Base-by-base conservation (phyloP, 2,113 vertebrate species). In the Anarhynchus alexandrinus region DNA sequence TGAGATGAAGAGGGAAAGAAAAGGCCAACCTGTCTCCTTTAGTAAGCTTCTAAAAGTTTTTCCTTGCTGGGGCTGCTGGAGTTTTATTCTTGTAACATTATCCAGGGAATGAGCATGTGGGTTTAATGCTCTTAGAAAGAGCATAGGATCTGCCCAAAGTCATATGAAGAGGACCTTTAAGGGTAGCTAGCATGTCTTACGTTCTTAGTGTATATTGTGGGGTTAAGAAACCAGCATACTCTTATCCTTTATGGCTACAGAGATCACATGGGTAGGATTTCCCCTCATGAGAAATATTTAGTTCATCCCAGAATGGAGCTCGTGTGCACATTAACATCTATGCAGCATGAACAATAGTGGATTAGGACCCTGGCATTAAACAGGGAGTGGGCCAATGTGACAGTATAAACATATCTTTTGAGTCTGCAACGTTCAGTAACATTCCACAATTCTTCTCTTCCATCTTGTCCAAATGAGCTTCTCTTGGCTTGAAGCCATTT, bases 401-500 rank as follows among this genome's bases (percentile, higher is more conserved):
- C 36, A 71, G 78, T 3, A 21, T 76, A 93, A 96, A 96, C 73
- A 91, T 25, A 76, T 91, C 87, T 82, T 91, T 94, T 77, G 49
- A 72, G 2, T 52, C 30, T 93, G 61, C 40, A 93, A 54, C 12
- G 0, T 90, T 96, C 94, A 91, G 58, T 77, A 94, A 82, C 58
- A 42, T 76, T 91, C 86, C 65, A 76, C 29, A 76, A 5, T 94
- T 94, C 86, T 92, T 94, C 80, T 67, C 72, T 76, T 86, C 90
- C 57, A 23, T 96, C 86, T 91, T 95, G 86, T 74, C 81, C 91
- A 94, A 97, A 94, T 23, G 61, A 94, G 88, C 43, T 87, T 89
- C 73, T 92, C 82, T 95, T 94, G 96, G 94, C 88, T 91, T 76
- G 76, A 94, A 89, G 86, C 88, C 94, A 89, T 84, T 95, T 84